Percentiles rank a stretch among this genome's conserved stretches.
phyloP scores from a whole-genome alignment of 2,113 vertebrate species.

The Apodemus speciosus region DNA sequence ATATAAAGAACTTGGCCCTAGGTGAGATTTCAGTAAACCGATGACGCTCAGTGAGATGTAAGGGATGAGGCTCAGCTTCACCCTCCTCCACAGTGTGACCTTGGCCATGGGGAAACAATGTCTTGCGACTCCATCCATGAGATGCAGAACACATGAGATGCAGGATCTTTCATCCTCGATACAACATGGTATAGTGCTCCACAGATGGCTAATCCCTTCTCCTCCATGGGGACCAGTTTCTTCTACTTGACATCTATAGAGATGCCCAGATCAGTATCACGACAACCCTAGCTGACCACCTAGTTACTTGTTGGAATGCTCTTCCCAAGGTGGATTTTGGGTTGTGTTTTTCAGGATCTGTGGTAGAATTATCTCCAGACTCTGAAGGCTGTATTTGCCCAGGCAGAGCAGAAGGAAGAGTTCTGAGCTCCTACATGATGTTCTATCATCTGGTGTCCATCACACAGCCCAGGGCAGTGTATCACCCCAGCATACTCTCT shows the following conservation, averaged over 20 bases:
- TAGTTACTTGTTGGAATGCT: neutral
- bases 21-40: conserved; percentile 58
- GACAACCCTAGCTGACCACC: neutral
- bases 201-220: neutral
- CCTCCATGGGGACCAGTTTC: neutral
- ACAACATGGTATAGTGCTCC: no score
- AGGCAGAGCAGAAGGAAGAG: neutral
- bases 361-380: neutral
- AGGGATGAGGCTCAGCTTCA: neutral
- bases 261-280: neutral
- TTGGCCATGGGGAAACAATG: neutral
- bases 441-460: neutral
- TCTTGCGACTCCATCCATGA: neutral
- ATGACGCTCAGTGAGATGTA: conserved; percentile 2
- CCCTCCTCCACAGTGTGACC: neutral
- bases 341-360: neutral
- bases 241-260: neutral
- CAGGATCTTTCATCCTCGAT: neutral
- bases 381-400: neutral
- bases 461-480: neutral
- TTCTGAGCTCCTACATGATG: neutral
- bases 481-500: neutral
- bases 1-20: conserved; percentile 57
- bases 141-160: neutral
- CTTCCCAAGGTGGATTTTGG: neutral